phyloP scores from a whole-genome alignment of 2,888 invertebrate genomes.

The Tetheella fluctuosa region DNA sequence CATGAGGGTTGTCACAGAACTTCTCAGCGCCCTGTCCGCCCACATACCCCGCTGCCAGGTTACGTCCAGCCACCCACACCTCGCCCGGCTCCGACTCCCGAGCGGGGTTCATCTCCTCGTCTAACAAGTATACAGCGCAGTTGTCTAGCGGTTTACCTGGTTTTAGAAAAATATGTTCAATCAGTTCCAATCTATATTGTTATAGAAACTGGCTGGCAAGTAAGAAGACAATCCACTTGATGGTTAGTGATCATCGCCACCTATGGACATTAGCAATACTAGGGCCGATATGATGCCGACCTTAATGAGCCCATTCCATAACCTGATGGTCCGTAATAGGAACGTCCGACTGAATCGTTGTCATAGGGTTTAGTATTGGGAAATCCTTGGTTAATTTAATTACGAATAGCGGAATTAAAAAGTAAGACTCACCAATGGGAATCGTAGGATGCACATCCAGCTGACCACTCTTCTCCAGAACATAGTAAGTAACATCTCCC shows the following conservation, averaged over 20 bases:
- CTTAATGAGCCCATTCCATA: no score
- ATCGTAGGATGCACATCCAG: conserved; percentile 87
- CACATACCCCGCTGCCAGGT: conserved; percentile 92
- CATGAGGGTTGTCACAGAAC: conserved; percentile 90
- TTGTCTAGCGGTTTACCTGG: conserved; percentile 91
- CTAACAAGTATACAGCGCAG: conserved; percentile 91
- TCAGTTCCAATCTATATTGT: no score
- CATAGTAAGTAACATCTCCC: conserved; percentile 94
- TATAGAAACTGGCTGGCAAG: no score
- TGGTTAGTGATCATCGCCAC: no score
- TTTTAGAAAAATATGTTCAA: conserved; percentile 14
- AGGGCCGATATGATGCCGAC: no score
- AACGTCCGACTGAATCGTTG: no score
- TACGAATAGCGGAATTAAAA: background rate
- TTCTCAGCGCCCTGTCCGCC: conserved; percentile 89
- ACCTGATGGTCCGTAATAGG: no score
- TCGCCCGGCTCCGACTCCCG: conserved; percentile 91
- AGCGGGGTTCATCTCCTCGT: conserved; percentile 89
- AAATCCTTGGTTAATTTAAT: no score
- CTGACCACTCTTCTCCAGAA: conserved; percentile 85
- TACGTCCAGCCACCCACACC: conserved; percentile 91
- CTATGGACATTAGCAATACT: no score
- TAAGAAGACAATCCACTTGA: no score
- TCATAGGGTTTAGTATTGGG: no score
- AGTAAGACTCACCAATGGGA: conserved; percentile 88